A percentile compares a stretch with the other conserved stretches of the same genome.
These are phyloP conservation scores for Scytalopus superciliaris DNA, from an alignment of 2,113 vertebrate species.

Conservation along the genomic window DNA sequence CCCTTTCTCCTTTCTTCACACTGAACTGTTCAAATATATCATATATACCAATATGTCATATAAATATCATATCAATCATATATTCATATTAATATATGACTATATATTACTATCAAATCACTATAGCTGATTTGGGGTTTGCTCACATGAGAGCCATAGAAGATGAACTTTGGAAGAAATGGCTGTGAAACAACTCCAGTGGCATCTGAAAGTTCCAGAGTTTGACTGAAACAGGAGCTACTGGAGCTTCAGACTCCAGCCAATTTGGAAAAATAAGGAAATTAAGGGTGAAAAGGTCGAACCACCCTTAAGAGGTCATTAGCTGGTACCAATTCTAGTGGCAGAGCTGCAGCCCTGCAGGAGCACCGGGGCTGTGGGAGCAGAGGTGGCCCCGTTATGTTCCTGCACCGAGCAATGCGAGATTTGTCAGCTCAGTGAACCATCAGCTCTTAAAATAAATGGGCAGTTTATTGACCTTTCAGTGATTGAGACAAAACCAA, in stretches of 20 bases:
- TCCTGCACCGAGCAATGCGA: background rate
- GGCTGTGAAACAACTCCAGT: background rate
- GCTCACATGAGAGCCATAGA: background rate
- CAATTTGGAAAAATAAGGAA: background rate
- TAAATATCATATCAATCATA: background rate
- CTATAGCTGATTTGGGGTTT: background rate
- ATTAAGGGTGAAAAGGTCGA: background rate
- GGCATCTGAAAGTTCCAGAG: background rate
- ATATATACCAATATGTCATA: background rate
- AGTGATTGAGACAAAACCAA: background rate
- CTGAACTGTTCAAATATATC: fast-evolving
- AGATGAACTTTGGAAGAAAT: background rate
- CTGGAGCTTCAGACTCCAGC: fast-evolving
- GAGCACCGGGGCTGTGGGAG: background rate
- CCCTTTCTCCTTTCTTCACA: no score
- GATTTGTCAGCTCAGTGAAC: slow-evolving; percentile 7
- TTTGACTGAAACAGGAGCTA: background rate
- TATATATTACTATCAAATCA: background rate
- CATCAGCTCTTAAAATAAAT: background rate
- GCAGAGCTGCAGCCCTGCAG: background rate
- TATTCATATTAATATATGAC: no score
- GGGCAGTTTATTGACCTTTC: slow-evolving; percentile 42
- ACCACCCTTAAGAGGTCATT: background rate
- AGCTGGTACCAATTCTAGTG: background rate
- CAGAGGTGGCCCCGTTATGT: background rate